These are phyloP conservation scores for Ochlodes sylvanus DNA, from an alignment of 2,888 invertebrate species.

Conservation along the genomic window DNA sequence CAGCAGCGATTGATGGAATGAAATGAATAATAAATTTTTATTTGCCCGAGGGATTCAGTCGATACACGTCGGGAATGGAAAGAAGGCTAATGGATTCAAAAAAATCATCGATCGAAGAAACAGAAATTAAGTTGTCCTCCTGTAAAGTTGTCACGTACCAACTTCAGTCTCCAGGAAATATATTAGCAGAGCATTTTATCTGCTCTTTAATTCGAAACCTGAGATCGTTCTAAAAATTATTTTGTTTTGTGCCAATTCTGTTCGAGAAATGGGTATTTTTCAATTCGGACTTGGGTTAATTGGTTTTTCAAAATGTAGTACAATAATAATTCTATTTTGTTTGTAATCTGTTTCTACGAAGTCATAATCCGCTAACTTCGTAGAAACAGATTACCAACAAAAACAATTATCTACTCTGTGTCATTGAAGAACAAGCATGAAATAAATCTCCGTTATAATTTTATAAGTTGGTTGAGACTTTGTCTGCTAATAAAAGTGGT, in stretches of 20 bases:
- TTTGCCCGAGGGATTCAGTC: conserved; percentile 44
- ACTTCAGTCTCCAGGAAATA: conserved; percentile 20
- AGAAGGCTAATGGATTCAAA: conserved; percentile 44
- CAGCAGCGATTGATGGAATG: conserved; percentile 45
- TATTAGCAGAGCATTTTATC: conserved; percentile 32
- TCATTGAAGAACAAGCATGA: no score
- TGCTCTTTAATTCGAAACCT: conserved; percentile 28
- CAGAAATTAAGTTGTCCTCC: conserved; percentile 46
- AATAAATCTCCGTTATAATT: no score
- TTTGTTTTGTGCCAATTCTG: conserved; percentile 3
- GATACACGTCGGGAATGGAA: conserved; percentile 49
- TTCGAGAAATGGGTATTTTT: neutral
- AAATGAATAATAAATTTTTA: conserved; percentile 50
- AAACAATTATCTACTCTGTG: no score
- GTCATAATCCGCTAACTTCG: no score
- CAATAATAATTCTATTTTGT: neutral
- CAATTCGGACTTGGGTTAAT: neutral
- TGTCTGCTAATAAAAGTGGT: no score
- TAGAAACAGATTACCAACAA: no score
- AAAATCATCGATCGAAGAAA: conserved; percentile 45
- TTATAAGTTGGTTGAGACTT: no score
- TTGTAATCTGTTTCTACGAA: no score
- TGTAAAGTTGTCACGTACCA: conserved; percentile 45
- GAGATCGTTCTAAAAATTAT: conserved; percentile 5
- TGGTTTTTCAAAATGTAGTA: neutral